phyloP scores from a whole-genome alignment of 2,888 invertebrate genomes.

The Tinea trinotella region DNA sequence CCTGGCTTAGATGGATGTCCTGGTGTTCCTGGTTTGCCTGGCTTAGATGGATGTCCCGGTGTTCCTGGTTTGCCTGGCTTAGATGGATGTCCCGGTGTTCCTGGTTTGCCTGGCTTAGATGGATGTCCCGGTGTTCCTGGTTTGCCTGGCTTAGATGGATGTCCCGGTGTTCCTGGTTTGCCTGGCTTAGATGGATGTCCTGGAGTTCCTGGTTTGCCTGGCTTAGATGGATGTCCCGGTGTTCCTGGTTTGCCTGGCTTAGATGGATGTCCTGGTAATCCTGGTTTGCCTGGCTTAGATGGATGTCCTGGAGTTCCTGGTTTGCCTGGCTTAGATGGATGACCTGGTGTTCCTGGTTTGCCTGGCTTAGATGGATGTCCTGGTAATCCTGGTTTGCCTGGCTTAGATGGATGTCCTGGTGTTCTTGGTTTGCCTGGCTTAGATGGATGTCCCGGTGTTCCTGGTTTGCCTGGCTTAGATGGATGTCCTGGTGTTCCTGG shows the following conservation, averaged over 20 bases:
- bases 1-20: constrained; percentile 4
- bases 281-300: constrained; percentile 21
- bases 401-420: constrained; percentile 12
- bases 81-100: background rate
- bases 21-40: constrained; percentile 7
- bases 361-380: constrained; percentile 20
- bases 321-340: background rate
- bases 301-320: background rate
- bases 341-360: background rate
- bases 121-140: constrained; percentile 4
- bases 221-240: constrained; percentile 2
- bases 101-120: background rate
- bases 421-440: constrained; percentile 16
- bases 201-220: constrained; percentile 1
- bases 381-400: constrained; percentile 22
- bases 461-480: constrained; percentile 11
- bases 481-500: constrained; percentile 14
- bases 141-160: constrained; percentile 19
- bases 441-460: constrained; percentile 4
- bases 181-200: constrained; percentile 19
- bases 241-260: constrained; percentile 18
- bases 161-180: constrained; percentile 21
- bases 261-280: constrained; percentile 20
- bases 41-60: constrained; percentile 21
- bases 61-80: constrained; percentile 22